A percentile compares a stretch with the other conserved stretches of the same genome.
phyloP scores from a whole-genome alignment of 2,797 vertebrate genomes.

The Xenopus petersii region DNA sequence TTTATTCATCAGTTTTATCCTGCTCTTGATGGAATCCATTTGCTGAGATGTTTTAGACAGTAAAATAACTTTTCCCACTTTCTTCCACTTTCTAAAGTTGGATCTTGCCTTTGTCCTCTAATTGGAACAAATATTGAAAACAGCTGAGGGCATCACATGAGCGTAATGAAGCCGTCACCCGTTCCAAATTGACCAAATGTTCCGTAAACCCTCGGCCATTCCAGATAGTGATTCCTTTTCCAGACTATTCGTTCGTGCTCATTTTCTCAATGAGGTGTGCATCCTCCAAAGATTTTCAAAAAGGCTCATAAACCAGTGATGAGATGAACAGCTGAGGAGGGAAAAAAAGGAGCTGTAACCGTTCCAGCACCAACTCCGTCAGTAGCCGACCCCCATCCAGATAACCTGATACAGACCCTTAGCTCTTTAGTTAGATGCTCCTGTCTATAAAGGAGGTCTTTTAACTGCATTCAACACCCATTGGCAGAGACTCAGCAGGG shows the following conservation, averaged over 20 bases:
- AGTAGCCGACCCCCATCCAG: no score
- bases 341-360: neutral
- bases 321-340: conserved; percentile 36
- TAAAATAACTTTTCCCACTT: no score
- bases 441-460: no score
- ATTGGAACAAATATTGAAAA: conserved; percentile 14
- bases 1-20: no score
- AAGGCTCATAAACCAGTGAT: conserved; percentile 40
- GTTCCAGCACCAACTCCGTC: neutral
- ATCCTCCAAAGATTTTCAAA: conserved; percentile 38
- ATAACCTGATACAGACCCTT: no score
- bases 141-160: conserved; percentile 15
- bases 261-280: conserved; percentile 39
- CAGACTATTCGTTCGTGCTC: conserved; percentile 23
- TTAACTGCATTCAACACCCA: no score
- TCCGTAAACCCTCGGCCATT: conserved; percentile 10
- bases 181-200: conserved; percentile 8
- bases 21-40: no score
- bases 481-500: no score
- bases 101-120: neutral
- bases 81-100: no score
- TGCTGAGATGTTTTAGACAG: no score
- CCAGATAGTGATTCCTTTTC: conserved; percentile 34
- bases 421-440: no score
- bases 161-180: conserved; percentile 32